Conservation (phyloP, 2,113 vertebrate species). For the Chloroceryle aenea region DNA sequence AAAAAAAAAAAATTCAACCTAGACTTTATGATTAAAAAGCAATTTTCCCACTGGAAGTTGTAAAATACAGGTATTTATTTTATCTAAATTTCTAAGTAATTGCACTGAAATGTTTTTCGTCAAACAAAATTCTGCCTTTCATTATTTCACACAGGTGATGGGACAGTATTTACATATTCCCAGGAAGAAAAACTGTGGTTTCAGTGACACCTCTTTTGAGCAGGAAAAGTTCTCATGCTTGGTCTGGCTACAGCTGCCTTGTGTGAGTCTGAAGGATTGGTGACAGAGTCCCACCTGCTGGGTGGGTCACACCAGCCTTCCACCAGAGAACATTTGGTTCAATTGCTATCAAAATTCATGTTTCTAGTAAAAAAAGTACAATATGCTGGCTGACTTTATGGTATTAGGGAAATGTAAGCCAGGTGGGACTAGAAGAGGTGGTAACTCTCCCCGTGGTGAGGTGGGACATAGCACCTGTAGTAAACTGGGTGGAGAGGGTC, state of each 20-base stretch:
- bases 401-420: not conserved
- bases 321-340: fast-evolving
- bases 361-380: not conserved
- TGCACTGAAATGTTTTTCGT: not conserved
- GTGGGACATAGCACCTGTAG: slow-evolving; percentile 80
- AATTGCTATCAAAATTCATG: not conserved
- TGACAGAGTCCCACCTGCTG: not conserved
- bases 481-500: slow-evolving; percentile 85
- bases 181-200: not conserved
- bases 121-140: not conserved
- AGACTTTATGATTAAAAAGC: not conserved
- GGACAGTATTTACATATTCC: not conserved
- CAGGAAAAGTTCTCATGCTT: not conserved
- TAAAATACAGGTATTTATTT: not conserved
- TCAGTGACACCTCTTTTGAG: not conserved
- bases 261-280: not conserved
- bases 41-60: not conserved
- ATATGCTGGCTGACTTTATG: not conserved
- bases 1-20: not conserved
- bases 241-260: not conserved
- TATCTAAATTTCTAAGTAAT: not conserved
- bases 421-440: not conserved
- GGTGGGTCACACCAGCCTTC: not conserved
- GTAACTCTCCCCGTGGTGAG: not conserved
- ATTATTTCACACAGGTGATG: not conserved